These are phyloP conservation scores for Paracanthobrama guichenoti DNA, from an alignment of 2,113 vertebrate genomes.

Conservation along the genomic window DNA sequence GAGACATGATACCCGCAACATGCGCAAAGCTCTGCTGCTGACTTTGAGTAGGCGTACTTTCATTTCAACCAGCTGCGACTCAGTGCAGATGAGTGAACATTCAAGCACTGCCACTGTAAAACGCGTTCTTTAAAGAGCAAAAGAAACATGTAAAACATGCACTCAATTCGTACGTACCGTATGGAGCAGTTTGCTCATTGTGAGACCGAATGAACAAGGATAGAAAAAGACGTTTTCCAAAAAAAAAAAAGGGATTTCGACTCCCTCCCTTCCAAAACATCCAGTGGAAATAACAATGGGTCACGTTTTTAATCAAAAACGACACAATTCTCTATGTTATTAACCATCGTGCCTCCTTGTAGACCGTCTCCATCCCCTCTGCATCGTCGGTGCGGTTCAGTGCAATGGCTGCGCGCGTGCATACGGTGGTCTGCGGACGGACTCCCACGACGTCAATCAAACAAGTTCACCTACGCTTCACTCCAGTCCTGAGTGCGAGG, in stretches of 20 bases:
- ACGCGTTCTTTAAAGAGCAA: background rate
- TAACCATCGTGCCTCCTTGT: constrained; percentile 24
- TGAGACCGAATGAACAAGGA: constrained; percentile 40
- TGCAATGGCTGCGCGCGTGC: constrained; percentile 59
- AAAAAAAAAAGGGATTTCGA: background rate
- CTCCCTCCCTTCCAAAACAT: constrained; percentile 28
- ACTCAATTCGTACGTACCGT: constrained; percentile 47
- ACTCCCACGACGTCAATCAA: constrained; percentile 73
- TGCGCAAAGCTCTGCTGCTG: constrained; percentile 47
- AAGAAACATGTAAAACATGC: constrained; percentile 32
- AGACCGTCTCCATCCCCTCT: constrained; percentile 32
- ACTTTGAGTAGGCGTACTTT: constrained; percentile 48
- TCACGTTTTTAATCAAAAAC: constrained; percentile 4
- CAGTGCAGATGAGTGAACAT: constrained; percentile 40
- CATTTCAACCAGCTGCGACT: constrained; percentile 28
- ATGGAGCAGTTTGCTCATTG: constrained; percentile 47
- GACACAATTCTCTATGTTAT: constrained; percentile 8
- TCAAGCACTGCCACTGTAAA: constrained; percentile 6
- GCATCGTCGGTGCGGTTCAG: constrained; percentile 36
- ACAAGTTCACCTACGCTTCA: constrained; percentile 50
- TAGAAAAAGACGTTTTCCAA: constrained; percentile 25
- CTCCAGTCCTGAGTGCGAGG: constrained; percentile 25
- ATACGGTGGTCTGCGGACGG: constrained; percentile 67
- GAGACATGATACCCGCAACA: constrained; percentile 47
- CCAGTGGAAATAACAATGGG: background rate